These are phyloP conservation scores for Lithophane socia DNA, from an alignment of 2,888 invertebrate genomes.

Conservation along the genomic window DNA sequence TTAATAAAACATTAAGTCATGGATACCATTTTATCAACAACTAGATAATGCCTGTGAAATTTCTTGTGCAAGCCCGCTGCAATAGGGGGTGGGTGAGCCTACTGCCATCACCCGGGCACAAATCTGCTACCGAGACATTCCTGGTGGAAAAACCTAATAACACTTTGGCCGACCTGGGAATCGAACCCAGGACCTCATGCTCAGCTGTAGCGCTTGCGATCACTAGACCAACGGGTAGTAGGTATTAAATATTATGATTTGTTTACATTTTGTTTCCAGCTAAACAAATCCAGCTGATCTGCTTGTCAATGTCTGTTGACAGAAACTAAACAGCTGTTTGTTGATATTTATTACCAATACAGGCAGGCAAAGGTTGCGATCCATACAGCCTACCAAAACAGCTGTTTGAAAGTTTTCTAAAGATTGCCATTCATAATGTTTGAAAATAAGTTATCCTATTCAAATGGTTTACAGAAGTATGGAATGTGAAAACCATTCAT, in stretches of 20 bases:
- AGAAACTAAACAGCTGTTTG: constrained; percentile 24
- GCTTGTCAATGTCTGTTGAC: not conserved
- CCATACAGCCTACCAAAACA: constrained; percentile 7
- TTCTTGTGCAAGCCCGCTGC: too few relatives aligned
- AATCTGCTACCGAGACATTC: not conserved
- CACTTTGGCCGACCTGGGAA: not conserved
- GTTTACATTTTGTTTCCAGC: constrained; percentile 13
- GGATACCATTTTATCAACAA: not conserved
- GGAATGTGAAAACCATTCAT: not conserved
- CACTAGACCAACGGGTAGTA: not conserved
- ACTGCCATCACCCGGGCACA: not conserved
- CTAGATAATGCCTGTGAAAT: not conserved
- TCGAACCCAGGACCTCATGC: not conserved
- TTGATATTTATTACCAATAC: not conserved
- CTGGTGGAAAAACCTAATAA: not conserved
- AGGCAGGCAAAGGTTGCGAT: not conserved
- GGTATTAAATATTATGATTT: not conserved
- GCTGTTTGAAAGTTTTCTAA: not conserved
- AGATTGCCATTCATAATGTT: constrained; percentile 3
- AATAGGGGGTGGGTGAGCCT: not conserved
- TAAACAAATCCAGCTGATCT: not conserved
- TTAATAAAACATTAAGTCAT: not conserved
- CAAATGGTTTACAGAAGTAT: not conserved
- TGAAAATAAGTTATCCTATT: constrained; percentile 3
- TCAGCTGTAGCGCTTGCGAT: not conserved